Base-by-base conservation (phyloP, 2,888 invertebrate species). In the Stenodera caucasica region DNA sequence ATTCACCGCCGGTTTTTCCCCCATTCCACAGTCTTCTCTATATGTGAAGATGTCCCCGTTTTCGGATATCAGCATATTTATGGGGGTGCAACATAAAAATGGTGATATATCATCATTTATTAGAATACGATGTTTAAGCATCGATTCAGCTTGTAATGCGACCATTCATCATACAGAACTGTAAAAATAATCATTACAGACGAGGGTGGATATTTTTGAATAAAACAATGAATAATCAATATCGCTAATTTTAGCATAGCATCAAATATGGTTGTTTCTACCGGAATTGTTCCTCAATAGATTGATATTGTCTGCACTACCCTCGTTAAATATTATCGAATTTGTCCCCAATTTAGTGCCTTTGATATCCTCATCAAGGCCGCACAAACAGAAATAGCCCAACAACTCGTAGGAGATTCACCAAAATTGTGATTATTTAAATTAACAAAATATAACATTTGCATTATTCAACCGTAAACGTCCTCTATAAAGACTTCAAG, bases 71-170 rank as follows among this genome's bases (percentile, higher is more conserved):
- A 51, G n/a, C 55, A 62, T 67, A 72, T 70, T 70, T 71, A 70
- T 66, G 65, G 64, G 55, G 21, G 61, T 58, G 60, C 63, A 67
- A 65, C 66, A 64, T 62, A 69, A 66, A 69, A 68, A 70, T 64
- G 69, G 59, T 63, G 64, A 72, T 73, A 71, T 67, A 74, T 74
- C 72, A 72, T 72, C 72, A 67, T 74, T 72, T 73, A 74, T 74
- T 72, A 72, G 70, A 70, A 70, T 69, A 61, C 67, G 72, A 71
- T 72, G 72, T 70, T 73, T 74, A 70, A 71, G 68, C 70, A 70
- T 72, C 72, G 70, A 70, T 70, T 73, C 66, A 57, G 63, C 65
- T 66, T 67, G 67, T 68, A 69, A 67, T 66, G 64, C 58, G 64
- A 61, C 66, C 72, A 72, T 73, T 71, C 70, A 73, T 73, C 73